Percentiles rank a stretch among this genome's conserved stretches.
These are phyloP conservation scores for Varanus salvator DNA, from an alignment of 2,113 vertebrate genomes.

Conservation along the genomic window DNA sequence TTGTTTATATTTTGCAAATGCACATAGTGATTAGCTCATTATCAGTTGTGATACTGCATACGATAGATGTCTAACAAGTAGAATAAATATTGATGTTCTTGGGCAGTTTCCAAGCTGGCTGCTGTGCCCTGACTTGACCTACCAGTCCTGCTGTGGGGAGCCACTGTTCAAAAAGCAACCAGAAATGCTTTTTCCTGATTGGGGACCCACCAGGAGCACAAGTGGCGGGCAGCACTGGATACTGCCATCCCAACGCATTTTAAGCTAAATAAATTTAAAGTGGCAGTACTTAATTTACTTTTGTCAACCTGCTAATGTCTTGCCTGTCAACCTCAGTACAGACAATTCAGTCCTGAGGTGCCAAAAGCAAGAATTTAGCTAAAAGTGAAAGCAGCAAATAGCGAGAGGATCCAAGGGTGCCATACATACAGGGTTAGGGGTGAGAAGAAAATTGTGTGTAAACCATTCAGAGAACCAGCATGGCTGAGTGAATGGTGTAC, in stretches of 20 bases:
- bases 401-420: not conserved
- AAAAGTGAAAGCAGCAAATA: not conserved
- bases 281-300: not conserved
- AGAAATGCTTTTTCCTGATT: too few relatives aligned
- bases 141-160: too few relatives aligned
- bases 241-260: not conserved
- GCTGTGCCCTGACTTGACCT: too few relatives aligned
- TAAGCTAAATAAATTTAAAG: not conserved
- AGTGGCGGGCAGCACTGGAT: too few relatives aligned
- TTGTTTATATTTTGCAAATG: not conserved
- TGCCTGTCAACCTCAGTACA: not conserved
- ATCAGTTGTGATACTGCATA: not conserved
- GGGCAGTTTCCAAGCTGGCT: too few relatives aligned
- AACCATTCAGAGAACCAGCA: too few relatives aligned
- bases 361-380: not conserved
- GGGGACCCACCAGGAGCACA: too few relatives aligned
- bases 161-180: too few relatives aligned
- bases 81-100: not conserved
- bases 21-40: not conserved
- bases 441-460: too few relatives aligned
- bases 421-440: not conserved
- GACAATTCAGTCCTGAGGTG: not conserved
- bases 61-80: not conserved
- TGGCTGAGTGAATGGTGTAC: too few relatives aligned
- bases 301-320: not conserved